A percentile compares a stretch with the other conserved stretches of the same genome.
Conservation (phyloP, 2,113 vertebrate species). For the Turdus rufiventris region DNA sequence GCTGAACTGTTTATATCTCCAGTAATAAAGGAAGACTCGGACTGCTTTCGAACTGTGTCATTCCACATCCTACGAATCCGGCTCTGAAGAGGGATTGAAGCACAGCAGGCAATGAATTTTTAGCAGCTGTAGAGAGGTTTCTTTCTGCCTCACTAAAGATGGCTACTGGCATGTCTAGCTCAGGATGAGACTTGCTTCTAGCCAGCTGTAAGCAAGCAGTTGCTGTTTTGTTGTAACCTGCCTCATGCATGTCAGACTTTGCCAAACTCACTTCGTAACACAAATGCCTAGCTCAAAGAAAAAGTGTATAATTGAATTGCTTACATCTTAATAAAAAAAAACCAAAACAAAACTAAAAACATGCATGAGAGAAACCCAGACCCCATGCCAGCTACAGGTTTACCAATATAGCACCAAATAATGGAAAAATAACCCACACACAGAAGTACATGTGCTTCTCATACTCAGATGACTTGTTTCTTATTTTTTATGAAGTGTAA, state of each 20-base stretch:
- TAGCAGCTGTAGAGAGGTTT: slow-evolving; percentile 38
- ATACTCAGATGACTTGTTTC: neutral
- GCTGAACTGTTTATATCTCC: slow-evolving; percentile 99
- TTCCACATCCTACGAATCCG: slow-evolving; percentile 99
- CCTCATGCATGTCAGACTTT: neutral
- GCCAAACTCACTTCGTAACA: neutral
- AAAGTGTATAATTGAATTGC: neutral
- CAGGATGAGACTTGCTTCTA: neutral
- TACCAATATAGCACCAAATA: neutral
- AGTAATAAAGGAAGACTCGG: slow-evolving; percentile 98
- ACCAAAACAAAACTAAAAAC: neutral
- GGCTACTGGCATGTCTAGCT: neutral
- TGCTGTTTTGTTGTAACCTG: neutral
- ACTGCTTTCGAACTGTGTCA: slow-evolving; percentile 97
- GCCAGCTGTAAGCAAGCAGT: neutral
- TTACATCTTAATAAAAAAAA: neutral
- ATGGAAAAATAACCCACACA: neutral
- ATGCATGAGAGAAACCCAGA: neutral
- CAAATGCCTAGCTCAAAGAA: neutral
- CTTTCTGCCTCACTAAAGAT: slow-evolving; percentile 26
- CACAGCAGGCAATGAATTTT: slow-evolving; percentile 44
- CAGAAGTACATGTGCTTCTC: neutral
- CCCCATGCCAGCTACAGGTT: neutral
- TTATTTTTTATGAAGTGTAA: neutral
- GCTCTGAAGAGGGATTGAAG: slow-evolving; percentile 78